phyloP scores from a whole-genome alignment of 2,113 vertebrate genomes.

The Onychorhynchus coronatus region DNA sequence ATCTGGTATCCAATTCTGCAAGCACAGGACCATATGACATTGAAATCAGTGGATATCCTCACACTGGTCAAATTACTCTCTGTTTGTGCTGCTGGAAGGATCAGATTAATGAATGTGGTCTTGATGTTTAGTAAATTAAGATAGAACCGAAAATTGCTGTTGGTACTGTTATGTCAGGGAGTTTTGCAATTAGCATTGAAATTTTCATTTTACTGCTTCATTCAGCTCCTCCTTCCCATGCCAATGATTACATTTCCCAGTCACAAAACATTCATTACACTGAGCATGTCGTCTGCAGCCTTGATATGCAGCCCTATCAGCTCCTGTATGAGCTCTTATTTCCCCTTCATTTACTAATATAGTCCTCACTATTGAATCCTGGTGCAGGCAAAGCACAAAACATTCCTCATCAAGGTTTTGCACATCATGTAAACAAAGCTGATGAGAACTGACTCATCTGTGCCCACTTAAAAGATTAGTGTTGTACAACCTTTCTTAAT shows the following conservation, averaged over 20 bases:
- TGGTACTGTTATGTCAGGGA: neutral
- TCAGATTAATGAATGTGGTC: neutral
- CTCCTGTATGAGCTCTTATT: neutral
- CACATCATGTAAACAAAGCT: neutral
- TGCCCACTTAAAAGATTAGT: neutral
- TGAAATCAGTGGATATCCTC: neutral
- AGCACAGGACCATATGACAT: neutral
- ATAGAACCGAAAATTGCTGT: neutral
- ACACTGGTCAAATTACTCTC: neutral
- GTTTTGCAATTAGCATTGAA: neutral
- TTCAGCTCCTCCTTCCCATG: neutral
- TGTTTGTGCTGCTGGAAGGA: neutral
- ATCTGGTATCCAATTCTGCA: neutral
- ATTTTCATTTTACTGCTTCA: neutral
- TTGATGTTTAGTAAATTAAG: slow-evolving; percentile 9
- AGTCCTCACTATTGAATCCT: neutral
- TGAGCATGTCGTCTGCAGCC: neutral
- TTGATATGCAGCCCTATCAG: neutral
- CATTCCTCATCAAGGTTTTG: neutral
- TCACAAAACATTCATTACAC: neutral
- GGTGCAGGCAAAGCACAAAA: neutral
- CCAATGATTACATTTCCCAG: slow-evolving; percentile 5
- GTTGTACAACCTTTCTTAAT: slow-evolving; percentile 25
- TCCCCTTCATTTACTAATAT: neutral
- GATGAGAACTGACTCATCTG: neutral